Evolutionary conservation across 2,888 invertebrate species (phyloP).

Genomic region (Copidosoma aretas): DNA sequence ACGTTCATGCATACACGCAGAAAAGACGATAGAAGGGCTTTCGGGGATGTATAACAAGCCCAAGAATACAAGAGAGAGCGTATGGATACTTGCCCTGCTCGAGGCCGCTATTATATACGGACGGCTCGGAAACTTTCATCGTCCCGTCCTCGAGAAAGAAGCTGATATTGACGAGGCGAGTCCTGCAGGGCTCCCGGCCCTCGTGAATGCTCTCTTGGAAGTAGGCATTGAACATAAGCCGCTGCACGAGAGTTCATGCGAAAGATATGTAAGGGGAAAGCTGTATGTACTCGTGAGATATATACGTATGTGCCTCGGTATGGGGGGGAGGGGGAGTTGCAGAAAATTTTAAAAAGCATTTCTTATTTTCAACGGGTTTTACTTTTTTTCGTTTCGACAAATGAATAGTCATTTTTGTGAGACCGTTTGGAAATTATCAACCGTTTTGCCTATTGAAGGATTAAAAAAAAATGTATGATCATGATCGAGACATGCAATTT

Average conservation of each 20-base stretch:
- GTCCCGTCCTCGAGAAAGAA: conserved; percentile 93
- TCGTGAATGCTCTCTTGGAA: conserved; percentile 84
- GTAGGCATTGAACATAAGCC: conserved; percentile 78
- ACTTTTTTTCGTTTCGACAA: too few relatives aligned
- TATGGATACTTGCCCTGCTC: conserved; percentile 72
- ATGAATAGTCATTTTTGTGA: too few relatives aligned
- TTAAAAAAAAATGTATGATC: too few relatives aligned
- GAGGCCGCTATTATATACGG: conserved; percentile 82
- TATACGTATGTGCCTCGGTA: neutral
- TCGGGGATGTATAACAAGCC: too few relatives aligned
- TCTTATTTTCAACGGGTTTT: too few relatives aligned
- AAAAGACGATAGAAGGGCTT: too few relatives aligned
- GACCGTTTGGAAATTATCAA: too few relatives aligned
- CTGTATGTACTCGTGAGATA: neutral
- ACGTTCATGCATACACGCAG: too few relatives aligned
- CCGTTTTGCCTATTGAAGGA: too few relatives aligned
- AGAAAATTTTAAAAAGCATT: too few relatives aligned
- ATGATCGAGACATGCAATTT: too few relatives aligned
- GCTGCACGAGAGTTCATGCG: conserved; percentile 65
- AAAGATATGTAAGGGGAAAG: neutral
- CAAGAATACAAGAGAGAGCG: conserved; percentile 12
- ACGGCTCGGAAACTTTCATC: conserved; percentile 84
- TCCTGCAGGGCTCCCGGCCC: conserved; percentile 74
- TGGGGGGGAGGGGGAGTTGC: too few relatives aligned
- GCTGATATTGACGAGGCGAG: conserved; percentile 82